phyloP scores from a whole-genome alignment of 2,113 vertebrate species.

The Ailurus styani region DNA sequence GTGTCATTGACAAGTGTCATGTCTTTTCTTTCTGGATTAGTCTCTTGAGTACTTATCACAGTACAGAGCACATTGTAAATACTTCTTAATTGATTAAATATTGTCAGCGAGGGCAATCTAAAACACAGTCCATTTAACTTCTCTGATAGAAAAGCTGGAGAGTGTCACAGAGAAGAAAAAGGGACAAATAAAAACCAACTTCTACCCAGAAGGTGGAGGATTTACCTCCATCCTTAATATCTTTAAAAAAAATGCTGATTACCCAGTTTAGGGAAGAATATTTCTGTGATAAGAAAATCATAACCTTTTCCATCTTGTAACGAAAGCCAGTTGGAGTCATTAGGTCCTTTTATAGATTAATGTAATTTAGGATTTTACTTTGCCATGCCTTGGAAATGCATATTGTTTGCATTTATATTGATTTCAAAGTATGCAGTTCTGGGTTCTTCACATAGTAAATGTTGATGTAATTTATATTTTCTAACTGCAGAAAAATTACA shows the following conservation, averaged over 20 bases:
- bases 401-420: not conserved
- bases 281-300: not conserved
- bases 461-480: not conserved
- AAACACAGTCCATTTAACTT: constrained; percentile 4
- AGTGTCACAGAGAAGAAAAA: not conserved
- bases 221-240: not conserved
- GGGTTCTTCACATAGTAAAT: not conserved
- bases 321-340: not conserved
- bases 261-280: not conserved
- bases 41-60: not conserved
- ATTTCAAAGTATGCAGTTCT: not conserved
- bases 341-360: not conserved
- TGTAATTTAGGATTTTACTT: not conserved
- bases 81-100: constrained; percentile 40
- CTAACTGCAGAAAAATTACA: not conserved
- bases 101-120: constrained; percentile 1
- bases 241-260: not conserved
- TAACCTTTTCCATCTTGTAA: not conserved
- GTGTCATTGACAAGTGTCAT: not conserved
- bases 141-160: not conserved
- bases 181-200: not conserved
- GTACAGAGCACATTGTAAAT: not conserved
- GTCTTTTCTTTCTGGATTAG: not conserved
- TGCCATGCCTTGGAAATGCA: not conserved
- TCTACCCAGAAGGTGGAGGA: not conserved